Base-by-base conservation (phyloP, 2,888 invertebrate genomes). In the Agrypnus murinus region DNA sequence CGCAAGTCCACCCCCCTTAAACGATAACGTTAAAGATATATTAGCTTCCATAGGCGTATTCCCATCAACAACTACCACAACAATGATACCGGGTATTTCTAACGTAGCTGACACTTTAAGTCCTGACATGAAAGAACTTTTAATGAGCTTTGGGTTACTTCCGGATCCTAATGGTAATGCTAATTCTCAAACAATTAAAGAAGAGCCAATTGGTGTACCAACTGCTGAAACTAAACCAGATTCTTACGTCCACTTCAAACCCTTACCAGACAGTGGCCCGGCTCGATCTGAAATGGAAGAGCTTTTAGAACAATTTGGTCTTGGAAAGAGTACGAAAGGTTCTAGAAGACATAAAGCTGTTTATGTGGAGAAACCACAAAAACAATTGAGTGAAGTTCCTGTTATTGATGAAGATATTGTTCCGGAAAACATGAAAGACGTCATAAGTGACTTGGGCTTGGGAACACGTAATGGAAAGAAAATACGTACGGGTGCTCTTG, bases 81-180 rank as follows among this genome's bases (percentile, higher is more conserved):
- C 81, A 1, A 50, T 74, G 4, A 65, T 80, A 4, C 84, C 85
- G 3, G 81, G 85, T 69, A 80, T 84, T n/a, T 78, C 81, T 32
- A 75, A 80, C 45, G 81, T 85, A 2, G 86, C 83, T 3, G 83
- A 84, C 46, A 84, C 80, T 68, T 77, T 86, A 66, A 81, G 80
- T 14, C 84, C 86, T 7, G 86, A 86, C 40, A 86, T 86, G 86
- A 80, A 85, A 78, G 82, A 86, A 59, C 74, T 88, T 45, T 73
- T 88, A 9, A 84, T 86, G 79, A 85, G 81, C 60, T 86, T 88
- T 75, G 88, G 88, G 10, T 79, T 88, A 48, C 77, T 86, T 43
- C 80, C 82, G 9, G 77, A 83, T 75, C 78, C 81, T 8, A 80
- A 81, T 59, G 63, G 57, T 25, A 74, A 75, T 71, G 63, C 58